A percentile compares a stretch with the other conserved stretches of the same genome.
Evolutionary conservation across 2,888 invertebrate species (phyloP).

Genomic region (Cryptophagus acutangulus): DNA sequence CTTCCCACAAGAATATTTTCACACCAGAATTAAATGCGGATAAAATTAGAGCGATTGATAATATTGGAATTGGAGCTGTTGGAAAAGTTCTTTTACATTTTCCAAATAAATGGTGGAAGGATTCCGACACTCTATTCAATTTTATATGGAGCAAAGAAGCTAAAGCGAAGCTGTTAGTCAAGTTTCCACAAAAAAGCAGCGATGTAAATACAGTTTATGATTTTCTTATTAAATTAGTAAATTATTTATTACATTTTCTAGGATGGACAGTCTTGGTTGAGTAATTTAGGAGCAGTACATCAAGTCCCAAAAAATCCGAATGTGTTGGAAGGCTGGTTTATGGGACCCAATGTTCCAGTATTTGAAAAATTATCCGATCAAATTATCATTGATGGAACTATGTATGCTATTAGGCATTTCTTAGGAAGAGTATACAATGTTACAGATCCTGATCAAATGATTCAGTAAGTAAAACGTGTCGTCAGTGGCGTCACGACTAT

Average conservation of each 20-base stretch:
- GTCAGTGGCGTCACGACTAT: not conserved
- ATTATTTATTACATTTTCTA: too few relatives aligned
- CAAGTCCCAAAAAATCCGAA: too few relatives aligned
- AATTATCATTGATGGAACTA: conserved; percentile 52
- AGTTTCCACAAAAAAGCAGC: conserved; percentile 32
- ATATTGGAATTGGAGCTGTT: conserved; percentile 59
- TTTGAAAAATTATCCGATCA: conserved; percentile 58
- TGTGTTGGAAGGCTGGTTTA: conserved; percentile 67
- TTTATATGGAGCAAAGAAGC: conserved; percentile 57
- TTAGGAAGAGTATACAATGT: conserved; percentile 50
- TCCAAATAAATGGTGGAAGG: conserved; percentile 60
- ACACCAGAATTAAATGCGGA: conserved; percentile 52
- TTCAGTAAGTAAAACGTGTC: conserved; percentile 32
- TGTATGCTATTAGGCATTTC: conserved; percentile 53
- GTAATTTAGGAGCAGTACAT: too few relatives aligned
- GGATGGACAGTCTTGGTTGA: conserved; percentile 23
- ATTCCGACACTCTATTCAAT: conserved; percentile 51
- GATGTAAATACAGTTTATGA: too few relatives aligned
- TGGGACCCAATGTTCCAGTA: conserved; percentile 56
- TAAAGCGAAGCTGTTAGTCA: conserved; percentile 32
- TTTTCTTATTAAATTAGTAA: not conserved
- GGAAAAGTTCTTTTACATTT: conserved; percentile 65
- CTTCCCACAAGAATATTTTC: conserved; percentile 52
- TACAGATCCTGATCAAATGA: conserved; percentile 45
- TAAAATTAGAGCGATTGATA: conserved; percentile 56